Evolutionary conservation across 2,113 vertebrate species (phyloP), one percentile per base, ranked within the genome.

Genomic region (Sialia sialis): DNA sequence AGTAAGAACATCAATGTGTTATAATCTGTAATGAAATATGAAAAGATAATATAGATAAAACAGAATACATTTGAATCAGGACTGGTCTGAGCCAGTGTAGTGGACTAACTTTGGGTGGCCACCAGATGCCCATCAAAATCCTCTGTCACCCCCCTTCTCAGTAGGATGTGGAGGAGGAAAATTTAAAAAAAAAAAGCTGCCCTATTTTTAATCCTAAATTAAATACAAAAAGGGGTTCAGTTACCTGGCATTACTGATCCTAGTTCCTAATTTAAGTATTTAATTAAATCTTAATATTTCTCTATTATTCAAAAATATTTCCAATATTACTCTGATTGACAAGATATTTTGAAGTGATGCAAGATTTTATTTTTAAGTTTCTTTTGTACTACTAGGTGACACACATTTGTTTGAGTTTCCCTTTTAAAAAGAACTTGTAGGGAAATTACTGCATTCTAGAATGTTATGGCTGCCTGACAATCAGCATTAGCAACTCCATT

Each of bases 141-240:
- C 4, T 72, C 15, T 43, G 13, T 58, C 15, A 43, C 1, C 12
- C 11, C 10, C 1, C 8, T 70, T 39, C 14, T 79, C 46, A 86
- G 21, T 6, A 69, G 26, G 39, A 51, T 21, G 23, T 3, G 1
- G 36, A 64, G 13, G 23, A 89, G 69, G 25, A 89, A 64, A 78
- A 58, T 30, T 23, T 0, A 12, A 43, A 12, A 43, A 48, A 49
- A 41, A 27, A 43, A 5, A 49, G 8, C 1, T 1, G 12, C 4
- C 9, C 3, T 22, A 26, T 89, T 54, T 48, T 21, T 69, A 59
- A 34, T 67, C 15, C 26, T 76, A 51, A 76, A 83, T 87, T 46
- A 69, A 82, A 80, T 78, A n/a, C 11, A 54, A 49, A 66, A n/a
- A 83, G 82, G 6, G 74, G 10, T 26, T 69, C 58, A 13, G 41